Percentiles rank a stretch among this genome's conserved stretches.
Evolutionary conservation across 2,113 vertebrate genomes (phyloP).

Genomic region (Spheniscus mendiculus): DNA sequence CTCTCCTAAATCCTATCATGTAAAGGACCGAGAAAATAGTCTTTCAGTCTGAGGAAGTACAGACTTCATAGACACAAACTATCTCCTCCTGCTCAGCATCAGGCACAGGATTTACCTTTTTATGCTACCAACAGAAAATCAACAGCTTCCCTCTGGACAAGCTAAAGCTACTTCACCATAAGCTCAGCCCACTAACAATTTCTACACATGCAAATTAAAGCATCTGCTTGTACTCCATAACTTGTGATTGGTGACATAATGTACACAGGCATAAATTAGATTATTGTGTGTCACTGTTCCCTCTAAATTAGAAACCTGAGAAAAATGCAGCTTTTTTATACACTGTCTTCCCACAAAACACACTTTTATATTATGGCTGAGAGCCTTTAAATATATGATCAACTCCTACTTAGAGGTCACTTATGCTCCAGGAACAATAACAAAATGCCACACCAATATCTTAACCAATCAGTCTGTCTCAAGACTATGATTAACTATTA

Average conservation of each 20-base stretch:
- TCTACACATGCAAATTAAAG: not conserved
- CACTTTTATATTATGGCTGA: not conserved
- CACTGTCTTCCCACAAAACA: not conserved
- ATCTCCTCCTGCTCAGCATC: not conserved
- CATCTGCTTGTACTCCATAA: not conserved
- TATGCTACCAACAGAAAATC: not conserved
- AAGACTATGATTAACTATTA: not conserved
- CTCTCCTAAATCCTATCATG: not conserved
- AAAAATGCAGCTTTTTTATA: constrained; percentile 13
- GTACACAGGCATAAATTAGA: constrained; percentile 1
- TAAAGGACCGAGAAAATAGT: not conserved
- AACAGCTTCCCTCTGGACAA: not conserved
- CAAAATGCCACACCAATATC: not conserved
- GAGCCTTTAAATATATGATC: constrained; percentile 13
- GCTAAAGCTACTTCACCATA: not conserved
- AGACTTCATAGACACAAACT: not conserved
- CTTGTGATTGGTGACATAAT: not conserved
- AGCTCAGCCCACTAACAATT: not conserved
- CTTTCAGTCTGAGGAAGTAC: not conserved
- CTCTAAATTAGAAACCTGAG: constrained; percentile 19
- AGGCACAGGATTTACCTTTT: not conserved
- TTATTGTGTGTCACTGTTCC: not conserved
- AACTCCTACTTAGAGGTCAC: constrained; percentile 9
- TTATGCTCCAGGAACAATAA: not conserved
- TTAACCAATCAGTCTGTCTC: not conserved